Evolutionary conservation across 2,888 invertebrate species (phyloP), one percentile per base, ranked within the genome.

Genomic region (Thumatha senex): DNA sequence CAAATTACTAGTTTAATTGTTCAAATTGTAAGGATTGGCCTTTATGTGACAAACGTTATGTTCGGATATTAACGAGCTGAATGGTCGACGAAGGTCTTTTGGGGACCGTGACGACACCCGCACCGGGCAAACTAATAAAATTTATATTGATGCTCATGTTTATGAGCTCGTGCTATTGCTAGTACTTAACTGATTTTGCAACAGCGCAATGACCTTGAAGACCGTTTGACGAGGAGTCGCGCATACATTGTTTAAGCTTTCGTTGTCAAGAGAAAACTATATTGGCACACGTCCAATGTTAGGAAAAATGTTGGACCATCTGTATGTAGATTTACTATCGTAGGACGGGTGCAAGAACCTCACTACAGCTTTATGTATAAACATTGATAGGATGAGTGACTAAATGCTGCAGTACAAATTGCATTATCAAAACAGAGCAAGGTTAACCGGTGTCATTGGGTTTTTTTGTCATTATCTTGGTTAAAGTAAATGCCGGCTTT

Each of bases 71-170:
- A 80, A 80, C 78, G 61, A 82, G 78, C 75, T 76, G 64, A 80
- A 82, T 78, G 64, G 69, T 54, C 60, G 51, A 49, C 56, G 80
- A 82, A 82, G 84, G 80, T 67, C 80, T 79, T 67, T 56, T 31
- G 58, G 18, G 49, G 44, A 53, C 56, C 56, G 61, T 67, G 70
- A 64, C 70, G 68, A 70, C 68, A 55, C 44, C 41, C 67, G 66
- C 64, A 56, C 40, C 46, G 54, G 52, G 61, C 59, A 68, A 72
- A 72, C 68, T 62, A 76, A 81, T 81, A 76, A 78, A 78, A 72
- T 70, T 59, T 72, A 72, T 74, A 72, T 74, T 69, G 69, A 48
- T 53, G 55, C 59, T 67, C 67, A 57, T 59, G 66, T 75, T 80
- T 73, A 78, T 71, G 69, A 73, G 64, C 60, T 58, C 53, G 58